A percentile compares a stretch with the other conserved stretches of the same genome.
These are phyloP conservation scores for Cyprinodon variegatus DNA, from an alignment of 2,113 vertebrate genomes.

Conservation along the genomic window DNA sequence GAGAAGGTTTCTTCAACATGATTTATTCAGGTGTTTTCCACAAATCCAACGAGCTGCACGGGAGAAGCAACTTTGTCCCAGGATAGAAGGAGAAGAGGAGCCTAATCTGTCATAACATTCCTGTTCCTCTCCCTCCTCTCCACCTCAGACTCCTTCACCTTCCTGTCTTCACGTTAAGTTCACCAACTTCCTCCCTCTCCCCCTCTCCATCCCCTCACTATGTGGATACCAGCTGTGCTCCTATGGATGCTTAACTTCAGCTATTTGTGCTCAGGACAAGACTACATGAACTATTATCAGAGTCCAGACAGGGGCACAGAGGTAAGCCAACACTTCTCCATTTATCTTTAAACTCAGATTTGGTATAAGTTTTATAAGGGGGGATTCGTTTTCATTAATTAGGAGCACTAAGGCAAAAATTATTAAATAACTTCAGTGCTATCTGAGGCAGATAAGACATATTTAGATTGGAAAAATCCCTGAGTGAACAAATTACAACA, in stretches of 20 bases:
- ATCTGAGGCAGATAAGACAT: slow-evolving; percentile 11
- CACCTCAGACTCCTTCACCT: slow-evolving; percentile 30
- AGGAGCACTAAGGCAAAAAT: neutral
- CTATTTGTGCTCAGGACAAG: slow-evolving; percentile 68
- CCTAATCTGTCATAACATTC: slow-evolving; percentile 32
- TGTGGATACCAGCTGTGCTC: slow-evolving; percentile 74
- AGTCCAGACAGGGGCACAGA: slow-evolving; percentile 65
- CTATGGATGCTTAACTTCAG: slow-evolving; percentile 73
- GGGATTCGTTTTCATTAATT: no score
- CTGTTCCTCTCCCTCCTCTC: slow-evolving; percentile 36
- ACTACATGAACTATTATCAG: slow-evolving; percentile 64
- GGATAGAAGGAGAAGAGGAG: slow-evolving; percentile 69
- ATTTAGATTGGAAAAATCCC: slow-evolving; percentile 7
- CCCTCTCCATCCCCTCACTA: slow-evolving; percentile 66
- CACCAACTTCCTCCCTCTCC: slow-evolving; percentile 20
- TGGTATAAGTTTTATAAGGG: no score
- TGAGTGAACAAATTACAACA: neutral
- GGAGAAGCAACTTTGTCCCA: slow-evolving; percentile 72
- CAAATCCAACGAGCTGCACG: slow-evolving; percentile 53
- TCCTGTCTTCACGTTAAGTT: slow-evolving; percentile 35
- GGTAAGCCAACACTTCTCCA: slow-evolving; percentile 47
- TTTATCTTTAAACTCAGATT: neutral
- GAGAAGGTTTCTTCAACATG: slow-evolving; percentile 65
- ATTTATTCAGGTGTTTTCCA: slow-evolving; percentile 54
- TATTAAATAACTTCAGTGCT: neutral